Evolutionary conservation across 2,113 vertebrate genomes (phyloP), one percentile per base, ranked within the genome.

Genomic region (Trachemys scripta): DNA sequence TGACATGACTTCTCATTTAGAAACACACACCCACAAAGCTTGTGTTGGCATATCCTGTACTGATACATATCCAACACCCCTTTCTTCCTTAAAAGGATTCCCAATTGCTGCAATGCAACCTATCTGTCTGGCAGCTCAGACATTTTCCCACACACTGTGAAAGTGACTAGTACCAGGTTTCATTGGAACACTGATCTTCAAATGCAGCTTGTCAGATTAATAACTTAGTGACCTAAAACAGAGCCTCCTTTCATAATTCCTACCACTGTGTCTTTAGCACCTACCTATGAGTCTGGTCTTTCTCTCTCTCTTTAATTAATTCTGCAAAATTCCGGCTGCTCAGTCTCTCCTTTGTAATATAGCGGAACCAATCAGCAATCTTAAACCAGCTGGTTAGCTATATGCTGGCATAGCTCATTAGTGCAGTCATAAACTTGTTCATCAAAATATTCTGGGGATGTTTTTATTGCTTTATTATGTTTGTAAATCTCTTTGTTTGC

Each of bases 401-500:
- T 12, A 69, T 35, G n/a, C 75, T 57, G 20, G 86, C 87, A 29
- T 75, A 87, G 92, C 85, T 97, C 85, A 79, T 93, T 97, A 96
- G 84, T 2, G 6, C 16, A 50, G 82, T 84, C 93, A 96, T 85
- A 95, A 79, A 13, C 76, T 84, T 76, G 56, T 93, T 93, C 93
- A 57, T 17, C 79, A 90, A 88, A 89, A 90, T 90, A 94, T 93
- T 94, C 84, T 87, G 88, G 90, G 95, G 88, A 90, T 96, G 47
- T 95, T 97, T 97, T 91, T 93, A 95, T 95, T 95, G 94, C 90
- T 96, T 95, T 92, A 92, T 94, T 95, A 54, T 93, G 62, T 96
- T 97, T 96, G 72, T 97, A 97, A 95, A 94, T 97, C 80, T 94
- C 76, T 95, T 93, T 96, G 92, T 97, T 96, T 96, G 88, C 27